Conservation (phyloP, 2,888 invertebrate genomes). For the Anthophora plumipes region DNA sequence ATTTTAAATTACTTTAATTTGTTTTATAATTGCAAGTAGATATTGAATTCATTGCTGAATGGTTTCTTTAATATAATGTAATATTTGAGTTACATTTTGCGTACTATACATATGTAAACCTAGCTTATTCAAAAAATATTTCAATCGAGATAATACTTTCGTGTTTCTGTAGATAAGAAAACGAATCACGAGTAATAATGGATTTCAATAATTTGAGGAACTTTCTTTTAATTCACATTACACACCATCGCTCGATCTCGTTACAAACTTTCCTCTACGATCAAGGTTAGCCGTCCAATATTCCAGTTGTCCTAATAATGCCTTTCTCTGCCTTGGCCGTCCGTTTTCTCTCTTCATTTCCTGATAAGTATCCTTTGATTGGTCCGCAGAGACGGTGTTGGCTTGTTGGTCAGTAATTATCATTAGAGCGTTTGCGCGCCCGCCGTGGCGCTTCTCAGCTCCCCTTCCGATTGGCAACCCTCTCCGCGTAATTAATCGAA, state of each 20-base stretch:
- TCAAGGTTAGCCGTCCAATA: conserved; percentile 15
- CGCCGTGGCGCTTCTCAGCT: conserved; percentile 46
- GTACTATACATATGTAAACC: too few relatives aligned
- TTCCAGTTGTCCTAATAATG: background rate
- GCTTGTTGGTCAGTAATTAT: conserved; percentile 82
- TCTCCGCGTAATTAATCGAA: conserved; percentile 79
- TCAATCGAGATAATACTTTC: too few relatives aligned
- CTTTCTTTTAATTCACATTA: background rate
- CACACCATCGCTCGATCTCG: background rate
- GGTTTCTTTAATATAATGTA: too few relatives aligned
- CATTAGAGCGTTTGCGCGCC: conserved; percentile 78
- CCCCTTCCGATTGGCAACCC: conserved; percentile 80
- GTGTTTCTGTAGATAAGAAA: background rate
- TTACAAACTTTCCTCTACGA: background rate
- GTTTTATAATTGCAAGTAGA: too few relatives aligned
- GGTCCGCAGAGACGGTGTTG: conserved; percentile 61
- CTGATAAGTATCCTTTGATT: conserved; percentile 61
- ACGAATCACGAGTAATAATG: background rate
- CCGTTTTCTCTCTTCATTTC: conserved; percentile 14
- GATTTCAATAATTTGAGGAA: too few relatives aligned
- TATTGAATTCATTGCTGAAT: too few relatives aligned
- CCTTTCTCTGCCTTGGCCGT: background rate
- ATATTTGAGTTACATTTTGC: too few relatives aligned
- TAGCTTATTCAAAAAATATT: too few relatives aligned
- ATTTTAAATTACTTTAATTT: too few relatives aligned